Base-by-base conservation (phyloP, 2,113 vertebrate genomes). In the Piliocolobus tephrosceles region DNA sequence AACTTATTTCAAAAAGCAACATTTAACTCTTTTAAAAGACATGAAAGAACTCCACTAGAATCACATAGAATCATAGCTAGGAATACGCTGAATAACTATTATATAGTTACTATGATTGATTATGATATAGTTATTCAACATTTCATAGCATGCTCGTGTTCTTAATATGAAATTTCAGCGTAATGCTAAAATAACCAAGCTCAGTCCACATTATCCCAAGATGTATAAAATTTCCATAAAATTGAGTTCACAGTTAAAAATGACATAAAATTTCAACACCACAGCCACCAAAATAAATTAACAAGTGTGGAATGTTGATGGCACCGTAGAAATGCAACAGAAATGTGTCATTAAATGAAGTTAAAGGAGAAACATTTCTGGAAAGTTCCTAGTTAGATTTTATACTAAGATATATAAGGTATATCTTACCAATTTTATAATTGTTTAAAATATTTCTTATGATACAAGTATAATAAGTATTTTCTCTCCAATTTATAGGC, bases 211-310 rank as follows among this genome's bases (percentile, higher is more conserved):
- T 23, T 68, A 72, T 17, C 22, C 43, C 18, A 94, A 89, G 14
- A 55, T 40, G 50, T 40, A 32, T 82, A 89, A 96, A 17, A 94
- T 70, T 97, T 93, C 58, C 61, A 94, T 73, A 55, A 94, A 72
- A 23, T n/a, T 79, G 66, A 72, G 47, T 55, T 81, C 78, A 40
- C 86, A 79, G 18, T 75, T 94, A 66, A 86, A 96, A 95, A 89
- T 83, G 47, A 94, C 93, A 88, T 55, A 91, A 88, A 64, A 80
- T 89, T 95, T 94, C 95, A 95, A 47, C 58, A 95, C 64, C 10
- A 61, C 4, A 92, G 2, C 30, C 73, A 95, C 20, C 22, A 91
- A 90, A 94, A 94, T 73, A 91, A 95, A 94, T 90, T 10, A 97
- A 52, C 61, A 94, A 92, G 32, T 70, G 32, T 88, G 86, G 40